These are phyloP conservation scores for Hanleya hanleyi DNA, from an alignment of 2,888 invertebrate genomes.

Conservation along the genomic window DNA sequence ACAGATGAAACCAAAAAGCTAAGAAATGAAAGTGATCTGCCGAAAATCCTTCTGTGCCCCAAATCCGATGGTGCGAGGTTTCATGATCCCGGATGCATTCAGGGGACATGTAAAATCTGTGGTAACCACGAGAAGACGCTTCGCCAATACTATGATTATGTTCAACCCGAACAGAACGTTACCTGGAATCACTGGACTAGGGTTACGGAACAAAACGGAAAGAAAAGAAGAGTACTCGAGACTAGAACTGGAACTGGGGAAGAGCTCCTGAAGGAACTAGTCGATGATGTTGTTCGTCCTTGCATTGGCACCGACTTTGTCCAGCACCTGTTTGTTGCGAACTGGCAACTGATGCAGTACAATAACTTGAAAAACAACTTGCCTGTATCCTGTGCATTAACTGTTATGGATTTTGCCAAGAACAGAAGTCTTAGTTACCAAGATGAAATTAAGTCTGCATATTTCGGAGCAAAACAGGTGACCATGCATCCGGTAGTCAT, in stretches of 20 bases:
- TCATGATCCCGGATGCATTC: conserved; percentile 27
- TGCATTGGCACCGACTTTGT: conserved; percentile 16
- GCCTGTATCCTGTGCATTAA: conserved; percentile 19
- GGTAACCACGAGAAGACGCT: conserved; percentile 19
- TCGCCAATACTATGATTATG: conserved; percentile 15
- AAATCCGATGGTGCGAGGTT: conserved; percentile 32
- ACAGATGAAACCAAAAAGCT: conserved; percentile 15
- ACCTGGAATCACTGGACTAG: conserved; percentile 32
- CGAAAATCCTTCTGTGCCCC: conserved; percentile 33
- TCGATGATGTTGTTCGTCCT: conserved; percentile 10
- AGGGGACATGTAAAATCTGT: conserved; percentile 33
- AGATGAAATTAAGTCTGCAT: conserved; percentile 34
- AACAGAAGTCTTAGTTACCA: conserved; percentile 34
- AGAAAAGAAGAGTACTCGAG: conserved; percentile 19
- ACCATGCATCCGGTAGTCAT: conserved; percentile 20
- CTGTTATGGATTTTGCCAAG: conserved; percentile 78
- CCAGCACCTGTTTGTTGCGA: conserved; percentile 22
- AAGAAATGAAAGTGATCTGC: conserved; percentile 24
- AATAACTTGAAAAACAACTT: conserved; percentile 21
- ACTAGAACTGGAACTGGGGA: conserved; percentile 22
- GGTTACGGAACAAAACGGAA: neutral
- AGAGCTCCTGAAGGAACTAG: conserved; percentile 24
- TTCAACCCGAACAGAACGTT: conserved; percentile 11
- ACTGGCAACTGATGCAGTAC: conserved; percentile 39
- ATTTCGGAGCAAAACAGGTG: conserved; percentile 25